A percentile compares a stretch with the other conserved stretches of the same genome.
phyloP scores from a whole-genome alignment of 1,140 invertebrate species.

The Bombus waltoni region DNA sequence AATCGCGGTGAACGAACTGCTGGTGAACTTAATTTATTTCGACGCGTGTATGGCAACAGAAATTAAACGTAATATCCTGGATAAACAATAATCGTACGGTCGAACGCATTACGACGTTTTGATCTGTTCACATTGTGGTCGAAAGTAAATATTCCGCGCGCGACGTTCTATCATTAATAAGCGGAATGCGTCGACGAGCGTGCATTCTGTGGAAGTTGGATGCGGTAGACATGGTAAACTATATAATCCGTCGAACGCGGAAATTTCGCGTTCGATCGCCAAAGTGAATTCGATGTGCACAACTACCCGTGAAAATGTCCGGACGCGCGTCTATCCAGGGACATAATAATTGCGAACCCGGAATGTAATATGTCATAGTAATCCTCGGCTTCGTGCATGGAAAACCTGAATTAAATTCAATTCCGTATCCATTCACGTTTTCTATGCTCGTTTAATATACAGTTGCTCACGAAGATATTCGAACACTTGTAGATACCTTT shows the following conservation, averaged over 20 bases:
- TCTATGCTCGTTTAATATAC: not conserved
- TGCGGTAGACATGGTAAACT: slow-evolving; percentile 49
- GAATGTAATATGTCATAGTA: slow-evolving; percentile 41
- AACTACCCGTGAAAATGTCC: slow-evolving; percentile 52
- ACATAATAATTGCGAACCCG: slow-evolving; percentile 35
- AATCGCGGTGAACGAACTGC: slow-evolving; percentile 22
- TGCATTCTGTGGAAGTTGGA: slow-evolving; percentile 56
- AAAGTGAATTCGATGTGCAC: slow-evolving; percentile 66
- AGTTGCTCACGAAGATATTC: not conserved
- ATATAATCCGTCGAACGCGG: slow-evolving; percentile 49
- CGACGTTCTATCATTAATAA: slow-evolving; percentile 65
- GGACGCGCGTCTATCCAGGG: slow-evolving; percentile 32
- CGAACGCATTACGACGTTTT: slow-evolving; percentile 60
- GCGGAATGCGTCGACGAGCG: slow-evolving; percentile 30
- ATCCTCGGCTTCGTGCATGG: slow-evolving; percentile 23
- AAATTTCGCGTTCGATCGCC: slow-evolving; percentile 55
- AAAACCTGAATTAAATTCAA: slow-evolving; percentile 23
- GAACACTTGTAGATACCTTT: not conserved
- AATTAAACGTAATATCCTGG: slow-evolving; percentile 57
- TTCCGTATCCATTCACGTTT: slow-evolving; percentile 1
- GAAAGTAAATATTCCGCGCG: slow-evolving; percentile 62
- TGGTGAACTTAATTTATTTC: slow-evolving; percentile 56
- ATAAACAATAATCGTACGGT: slow-evolving; percentile 61
- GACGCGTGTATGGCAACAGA: slow-evolving; percentile 38
- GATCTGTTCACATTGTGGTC: slow-evolving; percentile 58